phyloP scores from a whole-genome alignment of 2,888 invertebrate genomes.

The Dryobotodes eremita region DNA sequence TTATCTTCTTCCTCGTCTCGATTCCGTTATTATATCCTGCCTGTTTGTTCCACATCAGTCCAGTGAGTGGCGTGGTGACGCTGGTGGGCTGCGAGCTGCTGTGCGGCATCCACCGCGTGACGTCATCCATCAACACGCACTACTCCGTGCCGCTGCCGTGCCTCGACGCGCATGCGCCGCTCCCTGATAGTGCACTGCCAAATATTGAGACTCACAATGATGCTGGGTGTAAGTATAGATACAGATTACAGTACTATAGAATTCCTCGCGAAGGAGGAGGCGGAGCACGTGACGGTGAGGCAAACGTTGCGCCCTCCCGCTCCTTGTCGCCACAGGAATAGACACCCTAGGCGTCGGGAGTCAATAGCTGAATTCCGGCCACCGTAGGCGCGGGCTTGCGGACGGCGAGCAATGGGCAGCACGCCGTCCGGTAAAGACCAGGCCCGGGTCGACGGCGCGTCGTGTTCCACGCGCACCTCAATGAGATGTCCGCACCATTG shows the following conservation, averaged over 20 bases:
- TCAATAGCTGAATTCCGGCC: no score
- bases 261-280: no score
- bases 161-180: slow-evolving; percentile 61
- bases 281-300: no score
- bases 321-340: no score
- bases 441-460: no score
- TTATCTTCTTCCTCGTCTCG: neutral
- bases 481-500: no score
- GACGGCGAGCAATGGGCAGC: no score
- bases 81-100: slow-evolving; percentile 92
- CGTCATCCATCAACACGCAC: slow-evolving; percentile 85
- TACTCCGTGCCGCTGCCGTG: slow-evolving; percentile 73
- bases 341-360: no score
- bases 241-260: neutral
- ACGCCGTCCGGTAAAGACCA: no score
- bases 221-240: slow-evolving; percentile 43
- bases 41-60: slow-evolving; percentile 76
- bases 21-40: neutral
- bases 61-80: slow-evolving; percentile 91
- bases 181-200: slow-evolving; percentile 55
- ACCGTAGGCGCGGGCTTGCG: no score
- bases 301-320: no score
- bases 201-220: slow-evolving; percentile 39
- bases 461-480: no score
- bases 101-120: slow-evolving; percentile 91